Conservation (phyloP, 2,797 vertebrate species). For the Intellagama lesueurii region DNA sequence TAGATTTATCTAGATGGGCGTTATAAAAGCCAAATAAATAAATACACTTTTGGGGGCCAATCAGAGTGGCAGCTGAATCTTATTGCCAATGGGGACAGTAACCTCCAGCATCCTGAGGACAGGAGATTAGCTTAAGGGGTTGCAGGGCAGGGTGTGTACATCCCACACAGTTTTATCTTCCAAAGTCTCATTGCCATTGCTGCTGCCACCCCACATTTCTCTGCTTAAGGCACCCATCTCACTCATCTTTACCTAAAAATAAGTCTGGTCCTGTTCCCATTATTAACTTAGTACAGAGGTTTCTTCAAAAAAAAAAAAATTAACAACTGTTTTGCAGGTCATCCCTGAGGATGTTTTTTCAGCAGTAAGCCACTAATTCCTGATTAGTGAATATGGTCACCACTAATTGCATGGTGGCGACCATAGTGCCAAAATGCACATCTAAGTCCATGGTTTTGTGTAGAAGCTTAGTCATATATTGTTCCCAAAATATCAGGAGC, state of each 20-base stretch:
- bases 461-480: neutral
- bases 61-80: neutral
- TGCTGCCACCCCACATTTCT: neutral
- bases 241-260: neutral
- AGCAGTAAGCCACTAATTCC: neutral
- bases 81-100: neutral
- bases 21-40: too few species aligned
- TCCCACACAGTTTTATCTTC: neutral
- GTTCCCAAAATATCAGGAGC: neutral
- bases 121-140: neutral
- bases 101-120: neutral
- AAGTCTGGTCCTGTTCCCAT: neutral
- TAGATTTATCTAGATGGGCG: too few species aligned
- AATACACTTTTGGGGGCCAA: neutral
- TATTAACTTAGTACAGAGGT: neutral
- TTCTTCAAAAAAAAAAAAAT: neutral
- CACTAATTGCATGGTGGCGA: too few species aligned
- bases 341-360: neutral
- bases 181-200: too few species aligned
- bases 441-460: neutral
- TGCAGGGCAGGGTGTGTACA: neutral
- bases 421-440: too few species aligned
- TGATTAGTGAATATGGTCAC: neutral
- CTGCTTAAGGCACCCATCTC: neutral
- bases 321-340: neutral